These are phyloP conservation scores for Cryptops parisi DNA, from an alignment of 2,888 invertebrate genomes.

Conservation along the genomic window DNA sequence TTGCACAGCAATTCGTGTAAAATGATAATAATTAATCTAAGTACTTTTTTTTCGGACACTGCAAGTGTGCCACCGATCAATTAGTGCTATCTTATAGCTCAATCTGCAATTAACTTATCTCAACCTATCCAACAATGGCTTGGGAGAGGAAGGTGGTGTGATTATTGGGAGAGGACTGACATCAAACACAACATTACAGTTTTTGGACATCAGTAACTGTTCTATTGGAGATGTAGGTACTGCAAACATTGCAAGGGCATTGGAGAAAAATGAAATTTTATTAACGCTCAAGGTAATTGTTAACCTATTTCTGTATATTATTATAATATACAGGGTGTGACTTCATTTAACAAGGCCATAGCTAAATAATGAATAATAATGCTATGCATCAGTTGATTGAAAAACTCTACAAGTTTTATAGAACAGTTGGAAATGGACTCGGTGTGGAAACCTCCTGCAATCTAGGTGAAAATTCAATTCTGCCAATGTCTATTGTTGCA, in stretches of 20 bases:
- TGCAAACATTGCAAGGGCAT: slow-evolving; percentile 31
- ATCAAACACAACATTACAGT: slow-evolving; percentile 27
- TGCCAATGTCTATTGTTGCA: no score
- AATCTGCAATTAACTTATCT: slow-evolving; percentile 1
- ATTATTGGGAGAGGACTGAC: neutral
- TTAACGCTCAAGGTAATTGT: slow-evolving; percentile 28
- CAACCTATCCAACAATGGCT: slow-evolving; percentile 40
- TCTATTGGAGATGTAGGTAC: slow-evolving; percentile 18
- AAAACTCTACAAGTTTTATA: no score
- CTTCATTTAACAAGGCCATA: no score
- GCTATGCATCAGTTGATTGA: no score
- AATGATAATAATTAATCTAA: no score
- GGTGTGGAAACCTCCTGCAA: no score
- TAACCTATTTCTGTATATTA: no score
- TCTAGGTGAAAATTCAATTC: no score
- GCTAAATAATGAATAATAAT: no score
- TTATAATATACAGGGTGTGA: no score
- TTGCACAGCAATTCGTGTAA: neutral
- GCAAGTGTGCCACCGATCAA: neutral
- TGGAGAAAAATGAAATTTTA: slow-evolving; percentile 35
- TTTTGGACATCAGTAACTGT: slow-evolving; percentile 23
- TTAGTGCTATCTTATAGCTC: neutral
- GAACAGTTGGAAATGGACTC: no score
- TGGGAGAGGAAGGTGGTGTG: slow-evolving; percentile 28
- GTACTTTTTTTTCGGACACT: neutral